A percentile compares a stretch with the other conserved stretches of the same genome.
Evolutionary conservation across 2,888 invertebrate species (phyloP).

Genomic region (Sylvicola fuscatus): DNA sequence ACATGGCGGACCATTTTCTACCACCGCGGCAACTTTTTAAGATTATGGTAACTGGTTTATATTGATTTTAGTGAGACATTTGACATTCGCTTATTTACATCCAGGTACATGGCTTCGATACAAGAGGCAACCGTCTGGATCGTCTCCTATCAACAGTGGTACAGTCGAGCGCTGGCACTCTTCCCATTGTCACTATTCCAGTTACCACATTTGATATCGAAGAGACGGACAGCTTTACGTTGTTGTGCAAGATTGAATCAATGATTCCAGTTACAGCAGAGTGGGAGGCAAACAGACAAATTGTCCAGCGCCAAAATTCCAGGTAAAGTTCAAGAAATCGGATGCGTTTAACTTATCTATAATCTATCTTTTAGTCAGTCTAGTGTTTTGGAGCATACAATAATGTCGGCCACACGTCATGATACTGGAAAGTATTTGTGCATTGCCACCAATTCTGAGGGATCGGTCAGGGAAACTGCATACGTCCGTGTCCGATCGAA

Average conservation of each 20-base stretch:
- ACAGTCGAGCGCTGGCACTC: constrained; percentile 26
- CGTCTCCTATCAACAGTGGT: constrained; percentile 45
- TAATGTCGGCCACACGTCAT: too few relatives aligned
- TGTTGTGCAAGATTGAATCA: constrained; percentile 39
- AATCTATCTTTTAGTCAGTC: too few relatives aligned
- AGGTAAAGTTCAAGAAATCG: too few relatives aligned
- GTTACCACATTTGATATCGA: constrained; percentile 16
- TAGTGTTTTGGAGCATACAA: not conserved
- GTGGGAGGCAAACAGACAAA: constrained; percentile 6
- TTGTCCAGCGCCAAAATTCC: not conserved
- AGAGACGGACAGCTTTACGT: constrained; percentile 24
- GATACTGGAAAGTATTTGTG: too few relatives aligned
- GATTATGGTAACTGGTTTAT: constrained; percentile 30
- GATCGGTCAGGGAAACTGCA: too few relatives aligned
- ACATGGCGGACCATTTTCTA: constrained; percentile 34
- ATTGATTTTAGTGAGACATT: not conserved
- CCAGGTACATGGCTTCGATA: constrained; percentile 41
- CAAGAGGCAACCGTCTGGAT: constrained; percentile 34
- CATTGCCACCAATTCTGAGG: too few relatives aligned
- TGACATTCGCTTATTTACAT: not conserved
- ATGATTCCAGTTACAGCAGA: constrained; percentile 31
- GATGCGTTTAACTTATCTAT: too few relatives aligned
- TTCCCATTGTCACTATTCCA: constrained; percentile 30
- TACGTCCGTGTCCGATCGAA: too few relatives aligned
- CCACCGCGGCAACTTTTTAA: constrained; percentile 46